Conservation (phyloP, 2,797 vertebrate genomes). For the Hydrophis major region DNA sequence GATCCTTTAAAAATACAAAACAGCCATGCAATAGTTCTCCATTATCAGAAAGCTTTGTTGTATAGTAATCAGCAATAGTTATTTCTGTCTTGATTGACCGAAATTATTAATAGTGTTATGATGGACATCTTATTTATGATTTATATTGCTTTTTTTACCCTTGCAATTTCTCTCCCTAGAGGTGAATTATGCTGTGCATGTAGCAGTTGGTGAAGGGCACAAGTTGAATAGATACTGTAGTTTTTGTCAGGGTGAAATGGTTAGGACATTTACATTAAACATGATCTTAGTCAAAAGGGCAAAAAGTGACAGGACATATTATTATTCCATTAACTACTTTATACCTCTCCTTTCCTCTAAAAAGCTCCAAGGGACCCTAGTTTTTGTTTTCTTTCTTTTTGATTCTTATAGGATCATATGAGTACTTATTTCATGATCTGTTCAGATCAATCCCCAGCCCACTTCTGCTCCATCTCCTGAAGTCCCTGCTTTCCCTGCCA, state of each 20-base stretch:
- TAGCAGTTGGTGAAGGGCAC: not conserved
- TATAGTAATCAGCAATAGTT: not conserved
- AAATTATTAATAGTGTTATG: not conserved
- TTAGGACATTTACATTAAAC: not conserved
- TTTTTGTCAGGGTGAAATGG: not conserved
- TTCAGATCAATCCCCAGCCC: not conserved
- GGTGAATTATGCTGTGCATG: not conserved
- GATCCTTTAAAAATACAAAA: not conserved
- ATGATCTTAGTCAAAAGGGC: not conserved
- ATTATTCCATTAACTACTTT: not conserved
- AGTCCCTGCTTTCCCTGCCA: not conserved
- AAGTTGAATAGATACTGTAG: not conserved
- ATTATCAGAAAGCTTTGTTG: not conserved
- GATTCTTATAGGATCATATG: not conserved
- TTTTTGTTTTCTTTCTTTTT: not conserved
- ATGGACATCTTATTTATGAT: not conserved
- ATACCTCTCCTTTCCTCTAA: not conserved
- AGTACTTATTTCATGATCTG: not conserved
- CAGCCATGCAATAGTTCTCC: not conserved
- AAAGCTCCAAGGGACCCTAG: not conserved
- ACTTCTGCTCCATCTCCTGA: not conserved
- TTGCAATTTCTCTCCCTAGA: not conserved
- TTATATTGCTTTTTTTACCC: not conserved
- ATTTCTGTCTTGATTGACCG: constrained; percentile 2
- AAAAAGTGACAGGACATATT: not conserved